These are phyloP conservation scores for Crossaster papposus DNA, from an alignment of 53 echinoderm and acorn worm species.

Conservation along the genomic window DNA sequence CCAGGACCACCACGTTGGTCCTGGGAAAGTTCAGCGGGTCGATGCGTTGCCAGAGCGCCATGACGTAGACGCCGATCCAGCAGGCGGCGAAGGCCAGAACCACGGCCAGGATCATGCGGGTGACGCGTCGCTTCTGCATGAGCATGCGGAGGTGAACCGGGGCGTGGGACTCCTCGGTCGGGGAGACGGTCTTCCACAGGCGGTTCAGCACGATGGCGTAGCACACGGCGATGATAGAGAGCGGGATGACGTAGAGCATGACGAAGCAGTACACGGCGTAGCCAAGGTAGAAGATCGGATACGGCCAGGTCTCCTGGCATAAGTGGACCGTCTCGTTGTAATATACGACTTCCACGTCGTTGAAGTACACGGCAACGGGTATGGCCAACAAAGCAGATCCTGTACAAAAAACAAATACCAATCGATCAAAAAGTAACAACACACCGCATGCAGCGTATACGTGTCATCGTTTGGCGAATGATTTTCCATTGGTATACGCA, in stretches of 20 bases:
- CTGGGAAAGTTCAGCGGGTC: slow-evolving; percentile 58
- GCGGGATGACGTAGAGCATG: slow-evolving; percentile 69
- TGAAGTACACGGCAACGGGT: slow-evolving; percentile 72
- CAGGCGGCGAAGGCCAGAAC: slow-evolving; percentile 77
- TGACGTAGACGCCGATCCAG: slow-evolving; percentile 74
- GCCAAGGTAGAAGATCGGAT: slow-evolving; percentile 46
- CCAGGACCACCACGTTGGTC: slow-evolving; percentile 26
- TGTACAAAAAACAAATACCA: slow-evolving; percentile 23
- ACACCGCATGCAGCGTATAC: too few relatives aligned
- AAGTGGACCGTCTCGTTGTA: background rate
- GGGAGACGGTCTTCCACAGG: slow-evolving; percentile 75
- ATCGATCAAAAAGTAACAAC: background rate
- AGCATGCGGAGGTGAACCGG: slow-evolving; percentile 70
- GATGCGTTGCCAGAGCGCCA: slow-evolving; percentile 66
- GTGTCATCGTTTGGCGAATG: too few relatives aligned
- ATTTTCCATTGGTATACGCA: too few relatives aligned
- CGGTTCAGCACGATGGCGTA: slow-evolving; percentile 74
- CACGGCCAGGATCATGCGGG: slow-evolving; percentile 83
- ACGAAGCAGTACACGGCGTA: slow-evolving; percentile 72
- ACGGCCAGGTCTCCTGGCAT: slow-evolving; percentile 69
- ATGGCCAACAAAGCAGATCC: slow-evolving; percentile 78
- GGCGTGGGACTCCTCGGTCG: slow-evolving; percentile 65
- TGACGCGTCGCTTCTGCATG: slow-evolving; percentile 80
- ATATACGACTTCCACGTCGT: background rate
- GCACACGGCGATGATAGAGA: slow-evolving; percentile 77